Evolutionary conservation across 1,140 invertebrate genomes (phyloP).

Genomic region (Ctenoplectra terminalis): DNA sequence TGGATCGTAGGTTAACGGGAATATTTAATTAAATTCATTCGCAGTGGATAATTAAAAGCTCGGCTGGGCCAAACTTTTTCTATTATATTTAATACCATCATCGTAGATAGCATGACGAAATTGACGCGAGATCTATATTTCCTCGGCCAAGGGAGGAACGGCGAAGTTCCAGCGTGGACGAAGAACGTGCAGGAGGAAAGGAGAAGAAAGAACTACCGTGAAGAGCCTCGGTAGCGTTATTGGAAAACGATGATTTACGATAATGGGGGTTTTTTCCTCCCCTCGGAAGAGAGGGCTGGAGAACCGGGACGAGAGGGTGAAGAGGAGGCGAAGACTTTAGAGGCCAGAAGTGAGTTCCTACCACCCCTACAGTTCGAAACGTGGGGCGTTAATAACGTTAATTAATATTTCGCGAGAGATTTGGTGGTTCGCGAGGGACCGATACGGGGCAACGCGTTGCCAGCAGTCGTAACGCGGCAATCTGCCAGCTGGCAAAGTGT

Average conservation of each 20-base stretch:
- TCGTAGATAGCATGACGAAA: conserved; percentile 8
- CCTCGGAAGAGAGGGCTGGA: conserved; percentile 26
- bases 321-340: conserved; percentile 54
- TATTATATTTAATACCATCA: conserved; percentile 33
- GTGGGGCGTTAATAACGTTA: conserved; percentile 82
- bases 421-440: conserved; percentile 74
- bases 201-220: conserved; percentile 46
- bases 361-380: conserved; percentile 67
- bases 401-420: conserved; percentile 83
- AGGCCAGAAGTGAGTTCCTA: conserved; percentile 44
- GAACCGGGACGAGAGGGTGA: conserved; percentile 34
- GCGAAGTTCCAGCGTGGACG: conserved; percentile 30
- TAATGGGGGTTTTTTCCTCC: conserved; percentile 79
- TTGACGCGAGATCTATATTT: conserved; percentile 29
- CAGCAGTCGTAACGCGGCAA: conserved; percentile 67
- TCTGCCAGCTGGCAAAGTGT: conserved; percentile 80
- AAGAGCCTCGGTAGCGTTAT: conserved; percentile 82
- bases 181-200: background rate
- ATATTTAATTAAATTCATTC: conserved; percentile 30
- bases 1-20: conserved; percentile 16
- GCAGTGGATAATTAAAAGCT: conserved; percentile 10
- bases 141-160: conserved; percentile 35
- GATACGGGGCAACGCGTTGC: conserved; percentile 49
- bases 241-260: conserved; percentile 84
- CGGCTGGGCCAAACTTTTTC: conserved; percentile 7